phyloP scores from a whole-genome alignment of 2,797 vertebrate species.

The Parambassis ranga region DNA sequence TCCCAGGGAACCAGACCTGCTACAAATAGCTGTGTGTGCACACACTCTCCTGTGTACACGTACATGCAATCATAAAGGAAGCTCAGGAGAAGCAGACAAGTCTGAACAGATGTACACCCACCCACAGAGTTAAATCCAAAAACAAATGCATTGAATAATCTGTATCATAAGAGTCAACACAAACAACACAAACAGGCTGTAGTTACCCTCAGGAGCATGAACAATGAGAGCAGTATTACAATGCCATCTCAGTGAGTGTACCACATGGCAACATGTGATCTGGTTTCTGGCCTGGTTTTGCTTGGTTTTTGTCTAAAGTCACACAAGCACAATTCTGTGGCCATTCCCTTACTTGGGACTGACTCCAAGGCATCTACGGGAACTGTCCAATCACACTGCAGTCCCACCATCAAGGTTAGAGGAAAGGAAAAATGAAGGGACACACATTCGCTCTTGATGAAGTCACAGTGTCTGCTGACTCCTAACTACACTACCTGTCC shows the following conservation, averaged over 20 bases:
- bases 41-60: slow-evolving; percentile 25
- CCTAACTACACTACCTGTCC: slow-evolving; percentile 26
- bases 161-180: background rate
- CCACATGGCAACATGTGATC: background rate
- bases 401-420: slow-evolving; percentile 48
- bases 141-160: slow-evolving; percentile 3
- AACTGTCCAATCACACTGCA: slow-evolving; percentile 45
- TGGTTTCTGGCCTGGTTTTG: slow-evolving; percentile 14
- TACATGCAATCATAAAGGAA: slow-evolving; percentile 36
- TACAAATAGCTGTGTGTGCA: slow-evolving; percentile 73
- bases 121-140: slow-evolving; percentile 20
- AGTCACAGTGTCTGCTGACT: slow-evolving; percentile 10
- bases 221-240: background rate
- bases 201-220: background rate
- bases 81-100: slow-evolving; percentile 22
- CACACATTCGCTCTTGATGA: slow-evolving; percentile 10
- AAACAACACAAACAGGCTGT: background rate
- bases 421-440: slow-evolving; percentile 6
- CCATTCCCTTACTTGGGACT: slow-evolving; percentile 13
- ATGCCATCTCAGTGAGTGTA: background rate
- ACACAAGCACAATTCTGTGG: slow-evolving; percentile 11
- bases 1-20: slow-evolving; percentile 75
- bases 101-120: slow-evolving; percentile 39
- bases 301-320: background rate
- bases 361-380: slow-evolving; percentile 33